Evolutionary conservation across 2,888 invertebrate genomes (phyloP).

Genomic region (Andrena bucephala): DNA sequence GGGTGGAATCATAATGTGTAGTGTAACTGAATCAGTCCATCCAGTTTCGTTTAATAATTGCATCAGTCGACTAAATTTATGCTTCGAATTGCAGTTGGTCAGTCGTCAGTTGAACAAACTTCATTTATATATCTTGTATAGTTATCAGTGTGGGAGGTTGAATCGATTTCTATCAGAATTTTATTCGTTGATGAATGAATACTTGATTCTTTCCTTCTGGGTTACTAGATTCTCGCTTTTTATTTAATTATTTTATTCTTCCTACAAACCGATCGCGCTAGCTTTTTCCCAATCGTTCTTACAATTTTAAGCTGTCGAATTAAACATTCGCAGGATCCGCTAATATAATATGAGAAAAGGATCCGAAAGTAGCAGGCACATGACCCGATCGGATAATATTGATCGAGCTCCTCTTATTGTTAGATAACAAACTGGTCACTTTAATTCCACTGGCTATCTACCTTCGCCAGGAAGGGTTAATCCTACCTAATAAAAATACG

Average conservation of each 20-base stretch:
- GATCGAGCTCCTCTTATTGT: constrained; percentile 56
- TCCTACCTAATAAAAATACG: constrained; percentile 78
- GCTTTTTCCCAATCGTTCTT: no score
- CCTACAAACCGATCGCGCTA: no score
- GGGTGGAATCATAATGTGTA: not conserved
- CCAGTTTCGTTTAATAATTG: not conserved
- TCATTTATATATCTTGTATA: not conserved
- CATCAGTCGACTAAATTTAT: not conserved
- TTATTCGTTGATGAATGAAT: constrained; percentile 19
- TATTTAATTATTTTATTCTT: not conserved
- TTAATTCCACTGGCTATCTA: constrained; percentile 66
- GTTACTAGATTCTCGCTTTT: constrained; percentile 1
- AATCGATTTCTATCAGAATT: not conserved
- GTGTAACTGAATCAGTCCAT: not conserved
- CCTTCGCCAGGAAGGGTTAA: constrained; percentile 64
- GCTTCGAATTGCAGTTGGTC: not conserved
- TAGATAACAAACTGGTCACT: constrained; percentile 66
- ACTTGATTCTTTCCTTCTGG: no score
- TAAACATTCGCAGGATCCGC: no score
- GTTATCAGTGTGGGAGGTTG: not conserved
- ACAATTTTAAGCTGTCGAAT: no score
- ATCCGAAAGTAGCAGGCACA: no score
- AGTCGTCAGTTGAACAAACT: not conserved
- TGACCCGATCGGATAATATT: constrained; percentile 49
- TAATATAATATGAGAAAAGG: no score